phyloP scores from a whole-genome alignment of 2,113 vertebrate genomes.

The Seriola aureovittata region DNA sequence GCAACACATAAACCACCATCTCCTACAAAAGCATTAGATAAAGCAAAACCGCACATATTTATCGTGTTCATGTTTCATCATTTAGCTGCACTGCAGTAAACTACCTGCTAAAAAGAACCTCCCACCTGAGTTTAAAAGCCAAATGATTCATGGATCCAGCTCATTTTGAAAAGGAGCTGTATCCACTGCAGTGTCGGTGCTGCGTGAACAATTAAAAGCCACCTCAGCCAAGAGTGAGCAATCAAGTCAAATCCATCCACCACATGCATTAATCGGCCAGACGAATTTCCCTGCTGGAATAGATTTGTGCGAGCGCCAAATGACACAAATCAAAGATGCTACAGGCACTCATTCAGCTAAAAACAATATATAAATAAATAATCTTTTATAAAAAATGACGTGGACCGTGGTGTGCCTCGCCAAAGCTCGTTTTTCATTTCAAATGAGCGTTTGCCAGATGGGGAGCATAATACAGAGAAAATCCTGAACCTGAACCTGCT shows the following conservation, averaged over 20 bases:
- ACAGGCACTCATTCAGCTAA: constrained; percentile 18
- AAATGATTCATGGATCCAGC: constrained; percentile 28
- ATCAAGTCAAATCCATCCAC: constrained; percentile 52
- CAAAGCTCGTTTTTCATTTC: constrained; percentile 34
- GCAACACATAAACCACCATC: not conserved
- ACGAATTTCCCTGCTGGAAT: constrained; percentile 27
- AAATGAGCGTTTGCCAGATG: constrained; percentile 55
- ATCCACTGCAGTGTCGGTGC: constrained; percentile 15
- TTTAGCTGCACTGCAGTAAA: not conserved
- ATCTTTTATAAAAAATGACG: constrained; percentile 19
- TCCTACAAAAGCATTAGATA: not conserved
- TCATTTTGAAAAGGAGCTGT: not conserved
- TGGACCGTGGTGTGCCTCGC: constrained; percentile 2
- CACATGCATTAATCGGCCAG: constrained; percentile 8
- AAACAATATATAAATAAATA: constrained; percentile 37
- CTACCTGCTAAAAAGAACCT: constrained; percentile 8
- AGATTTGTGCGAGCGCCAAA: constrained; percentile 16
- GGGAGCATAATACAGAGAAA: constrained; percentile 46
- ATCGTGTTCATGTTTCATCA: not conserved
- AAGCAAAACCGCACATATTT: not conserved
- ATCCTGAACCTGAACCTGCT: constrained; percentile 60
- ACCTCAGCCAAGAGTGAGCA: constrained; percentile 25
- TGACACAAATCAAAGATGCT: constrained; percentile 49
- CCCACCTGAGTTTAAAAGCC: constrained; percentile 30
- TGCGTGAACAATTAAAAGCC: constrained; percentile 38